Evolutionary conservation across 2,888 invertebrate species (phyloP), one percentile per base, ranked within the genome.

Genomic region (Heliconius charithonia): DNA sequence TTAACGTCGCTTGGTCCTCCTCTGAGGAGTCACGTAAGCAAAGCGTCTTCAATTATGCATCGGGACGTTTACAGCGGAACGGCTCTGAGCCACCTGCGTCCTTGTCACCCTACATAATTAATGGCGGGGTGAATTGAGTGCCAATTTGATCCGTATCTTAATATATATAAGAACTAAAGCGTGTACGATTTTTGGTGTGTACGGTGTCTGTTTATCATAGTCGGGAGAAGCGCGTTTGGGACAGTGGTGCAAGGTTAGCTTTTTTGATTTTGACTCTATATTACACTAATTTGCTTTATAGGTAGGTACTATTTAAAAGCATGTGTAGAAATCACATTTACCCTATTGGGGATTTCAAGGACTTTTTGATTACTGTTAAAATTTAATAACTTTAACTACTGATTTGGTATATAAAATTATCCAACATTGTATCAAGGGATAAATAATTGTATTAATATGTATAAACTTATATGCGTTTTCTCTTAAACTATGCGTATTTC

Each of bases 101-200:
- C 86, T 89, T 91, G 92, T 92, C 93, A 90, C 90, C 88, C 89
- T 93, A 87, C 90, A 93, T 93, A 93, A 94, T 93, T 93, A 93
- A 94, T 93, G 93, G 89, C 63, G 22, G 45, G 12, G 41, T 65
- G 12, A 29, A 63, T 63, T 65, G 63, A 41, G n/a, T 63, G 62
- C 25, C 41, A 45, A 74, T 63, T 65, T 74, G 27, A 12, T 63
- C 62, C 45, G 27, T 74, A 74, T 65, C 9, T 0, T 6, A 19
- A 32, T 27, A 27, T 22, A 22, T 10, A 45, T 74, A 74, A 74
- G 63, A 41, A 41, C 63, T 63, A 73, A 19, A 59, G 19, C 3
- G 41, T 45, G n/a, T 13, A 22, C 41, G 63, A 65, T 74, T 65
- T 65, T 63, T 41, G 74, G 27, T 65, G 65, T 22, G 27, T 37